Percentiles rank a stretch among this genome's conserved stretches.
Evolutionary conservation across 2,113 vertebrate genomes (phyloP).

Genomic region (Amblyornis subalaris): DNA sequence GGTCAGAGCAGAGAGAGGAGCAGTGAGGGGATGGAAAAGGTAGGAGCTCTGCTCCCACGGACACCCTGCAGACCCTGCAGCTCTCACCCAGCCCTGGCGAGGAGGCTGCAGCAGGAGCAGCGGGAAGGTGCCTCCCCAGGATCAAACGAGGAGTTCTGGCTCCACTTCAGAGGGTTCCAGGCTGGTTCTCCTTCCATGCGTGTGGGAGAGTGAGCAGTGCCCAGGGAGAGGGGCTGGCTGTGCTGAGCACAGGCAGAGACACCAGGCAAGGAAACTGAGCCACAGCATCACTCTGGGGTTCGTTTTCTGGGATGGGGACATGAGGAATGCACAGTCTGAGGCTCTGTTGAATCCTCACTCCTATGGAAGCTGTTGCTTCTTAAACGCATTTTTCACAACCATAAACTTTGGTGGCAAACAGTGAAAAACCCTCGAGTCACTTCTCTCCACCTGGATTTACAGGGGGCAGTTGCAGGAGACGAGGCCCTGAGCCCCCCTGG

Average conservation of each 20-base stretch:
- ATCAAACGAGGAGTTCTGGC: neutral
- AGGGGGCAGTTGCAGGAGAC: neutral
- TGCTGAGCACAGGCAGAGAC: neutral
- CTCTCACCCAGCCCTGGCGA: neutral
- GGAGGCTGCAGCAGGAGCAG: neutral
- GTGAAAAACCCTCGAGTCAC: neutral
- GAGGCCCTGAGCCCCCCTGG: neutral
- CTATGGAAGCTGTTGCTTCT: neutral
- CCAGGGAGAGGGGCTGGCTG: neutral
- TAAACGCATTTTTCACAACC: neutral
- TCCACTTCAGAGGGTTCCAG: neutral
- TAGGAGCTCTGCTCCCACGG: neutral
- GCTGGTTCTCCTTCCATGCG: neutral
- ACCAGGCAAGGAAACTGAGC: neutral
- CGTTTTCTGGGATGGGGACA: neutral
- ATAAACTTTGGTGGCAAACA: neutral
- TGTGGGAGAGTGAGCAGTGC: neutral
- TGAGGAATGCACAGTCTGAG: neutral
- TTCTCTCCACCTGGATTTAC: constrained; percentile 2
- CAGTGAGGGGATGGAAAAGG: neutral
- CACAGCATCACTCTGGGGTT: accelerated
- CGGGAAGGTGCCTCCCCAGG: neutral
- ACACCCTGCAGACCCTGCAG: accelerated
- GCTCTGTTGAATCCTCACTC: neutral
- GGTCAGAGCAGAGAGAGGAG: neutral